Percentiles rank a stretch among this genome's conserved stretches.
phyloP scores from a whole-genome alignment of 2,113 vertebrate genomes.

The Rhegmatorhina hoffmannsi region DNA sequence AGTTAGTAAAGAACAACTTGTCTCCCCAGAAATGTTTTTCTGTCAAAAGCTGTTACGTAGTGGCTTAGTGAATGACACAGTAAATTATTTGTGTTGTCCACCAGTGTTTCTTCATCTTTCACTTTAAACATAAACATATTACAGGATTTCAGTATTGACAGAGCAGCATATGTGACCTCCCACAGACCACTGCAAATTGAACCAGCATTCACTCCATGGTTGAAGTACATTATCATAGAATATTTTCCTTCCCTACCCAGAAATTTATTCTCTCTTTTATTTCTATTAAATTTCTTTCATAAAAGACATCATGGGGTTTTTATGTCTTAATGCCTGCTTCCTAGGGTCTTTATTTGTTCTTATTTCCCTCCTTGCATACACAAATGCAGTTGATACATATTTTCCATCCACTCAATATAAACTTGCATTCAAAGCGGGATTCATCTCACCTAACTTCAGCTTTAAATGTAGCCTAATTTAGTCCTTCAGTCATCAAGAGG shows the following conservation, averaged over 20 bases:
- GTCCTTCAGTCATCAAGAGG: neutral
- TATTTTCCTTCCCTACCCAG: neutral
- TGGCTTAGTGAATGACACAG: neutral
- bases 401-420: neutral
- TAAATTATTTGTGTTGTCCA: neutral
- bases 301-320: neutral
- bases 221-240: neutral
- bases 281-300: neutral
- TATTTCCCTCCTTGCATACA: neutral
- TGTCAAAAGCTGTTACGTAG: neutral
- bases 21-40: neutral
- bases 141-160: neutral
- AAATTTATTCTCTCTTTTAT: neutral
- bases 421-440: neutral
- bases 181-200: neutral
- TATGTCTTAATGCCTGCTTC: neutral
- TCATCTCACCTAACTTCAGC: neutral
- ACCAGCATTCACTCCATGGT: neutral
- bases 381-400: neutral
- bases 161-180: neutral
- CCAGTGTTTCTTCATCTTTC: neutral
- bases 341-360: neutral
- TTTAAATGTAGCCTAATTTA: neutral
- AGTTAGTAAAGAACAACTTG: neutral
- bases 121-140: neutral